A percentile compares a stretch with the other conserved stretches of the same genome.
phyloP scores from a whole-genome alignment of 2,888 invertebrate species.

The Cheilosia variabilis region DNA sequence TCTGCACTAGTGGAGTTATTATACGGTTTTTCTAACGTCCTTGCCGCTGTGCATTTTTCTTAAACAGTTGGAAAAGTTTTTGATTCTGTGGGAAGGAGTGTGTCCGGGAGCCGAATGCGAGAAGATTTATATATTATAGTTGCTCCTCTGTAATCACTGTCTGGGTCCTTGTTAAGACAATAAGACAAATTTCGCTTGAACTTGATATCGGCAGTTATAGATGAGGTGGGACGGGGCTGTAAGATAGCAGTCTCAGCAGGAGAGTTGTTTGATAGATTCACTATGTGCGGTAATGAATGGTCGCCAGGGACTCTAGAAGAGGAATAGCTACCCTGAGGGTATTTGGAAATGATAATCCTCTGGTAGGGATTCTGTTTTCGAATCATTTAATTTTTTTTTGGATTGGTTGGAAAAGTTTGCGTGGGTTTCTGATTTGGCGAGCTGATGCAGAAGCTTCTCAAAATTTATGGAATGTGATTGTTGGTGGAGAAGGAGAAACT shows the following conservation, averaged over 20 bases:
- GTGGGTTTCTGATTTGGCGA: conserved; percentile 28
- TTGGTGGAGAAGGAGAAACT: conserved; percentile 17
- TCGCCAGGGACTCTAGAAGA: conserved; percentile 27
- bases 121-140: conserved; percentile 46
- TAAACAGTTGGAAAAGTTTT: conserved; percentile 42
- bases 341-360: conserved; percentile 16
- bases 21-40: neutral
- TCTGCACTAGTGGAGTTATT: conserved; percentile 21
- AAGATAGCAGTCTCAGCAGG: neutral
- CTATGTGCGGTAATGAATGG: conserved; percentile 53
- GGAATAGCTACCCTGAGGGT: neutral
- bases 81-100: conserved; percentile 47
- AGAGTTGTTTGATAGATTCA: conserved; percentile 52
- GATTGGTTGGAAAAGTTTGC: conserved; percentile 25
- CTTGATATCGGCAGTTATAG: conserved; percentile 59
- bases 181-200: conserved; percentile 55
- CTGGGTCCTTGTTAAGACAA: conserved; percentile 51
- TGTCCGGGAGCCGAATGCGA: conserved; percentile 44
- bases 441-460: conserved; percentile 44
- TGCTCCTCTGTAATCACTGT: conserved; percentile 53
- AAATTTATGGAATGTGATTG: conserved; percentile 51
- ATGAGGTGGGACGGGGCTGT: conserved; percentile 12
- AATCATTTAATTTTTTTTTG: neutral
- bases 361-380: neutral
- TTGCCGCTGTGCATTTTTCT: conserved; percentile 34